A percentile compares a stretch with the other conserved stretches of the same genome.
Evolutionary conservation across 37 sponge, comb jelly and placozoan genomes (phyloP).

Genomic region (Ephydatia muelleri): DNA sequence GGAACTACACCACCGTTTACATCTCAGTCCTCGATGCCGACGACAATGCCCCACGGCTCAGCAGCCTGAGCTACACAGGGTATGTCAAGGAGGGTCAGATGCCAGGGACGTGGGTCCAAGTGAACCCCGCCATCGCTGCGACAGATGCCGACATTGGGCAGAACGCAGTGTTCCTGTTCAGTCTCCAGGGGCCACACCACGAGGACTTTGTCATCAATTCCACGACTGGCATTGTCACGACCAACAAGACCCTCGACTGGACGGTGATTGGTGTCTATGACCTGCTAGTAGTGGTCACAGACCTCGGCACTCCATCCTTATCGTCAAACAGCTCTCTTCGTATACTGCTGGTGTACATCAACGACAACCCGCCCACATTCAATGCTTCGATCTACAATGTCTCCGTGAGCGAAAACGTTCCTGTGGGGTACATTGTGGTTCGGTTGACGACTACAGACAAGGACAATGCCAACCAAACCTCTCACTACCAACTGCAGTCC

Average conservation of each 20-base stretch:
- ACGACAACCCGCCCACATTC: constrained; percentile 75
- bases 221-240: constrained; percentile 27
- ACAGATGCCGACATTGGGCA: constrained; percentile 60
- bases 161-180: constrained; percentile 20
- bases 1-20: constrained; percentile 32
- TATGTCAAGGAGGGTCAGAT: constrained; percentile 51
- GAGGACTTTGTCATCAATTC: constrained; percentile 36
- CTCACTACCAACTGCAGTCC: not conserved
- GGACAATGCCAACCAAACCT: constrained; percentile 20
- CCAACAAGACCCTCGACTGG: constrained; percentile 42
- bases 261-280: constrained; percentile 31
- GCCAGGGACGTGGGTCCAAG: constrained; percentile 23
- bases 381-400: not conserved
- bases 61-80: constrained; percentile 11
- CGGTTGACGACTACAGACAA: constrained; percentile 38
- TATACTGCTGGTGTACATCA: constrained; percentile 61
- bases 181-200: constrained; percentile 20
- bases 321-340: constrained; percentile 21
- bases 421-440: constrained; percentile 16
- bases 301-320: constrained; percentile 56
- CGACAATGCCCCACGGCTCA: constrained; percentile 73
- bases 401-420: constrained; percentile 36
- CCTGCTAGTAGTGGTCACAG: constrained; percentile 60
- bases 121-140: constrained; percentile 21
- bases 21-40: constrained; percentile 72